phyloP scores from a whole-genome alignment of 2,888 invertebrate species.

The Cephalotes varians region DNA sequence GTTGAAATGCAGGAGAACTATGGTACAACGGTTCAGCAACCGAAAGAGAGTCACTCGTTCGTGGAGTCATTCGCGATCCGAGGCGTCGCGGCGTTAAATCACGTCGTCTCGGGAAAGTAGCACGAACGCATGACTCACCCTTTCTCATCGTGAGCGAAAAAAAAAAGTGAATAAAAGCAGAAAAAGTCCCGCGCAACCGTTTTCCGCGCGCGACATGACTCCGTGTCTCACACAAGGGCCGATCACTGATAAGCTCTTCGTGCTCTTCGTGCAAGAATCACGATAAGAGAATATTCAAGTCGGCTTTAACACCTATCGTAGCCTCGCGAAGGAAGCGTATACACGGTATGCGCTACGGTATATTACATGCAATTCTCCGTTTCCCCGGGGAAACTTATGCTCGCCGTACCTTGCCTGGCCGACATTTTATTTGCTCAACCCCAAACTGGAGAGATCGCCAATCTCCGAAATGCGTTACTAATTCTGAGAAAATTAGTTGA shows the following conservation, averaged over 20 bases:
- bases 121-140: conserved; percentile 26
- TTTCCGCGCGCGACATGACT: conserved; percentile 37
- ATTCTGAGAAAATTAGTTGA: background rate
- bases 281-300: conserved; percentile 63
- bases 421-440: conserved; percentile 61
- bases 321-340: conserved; percentile 36
- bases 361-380: conserved; percentile 52
- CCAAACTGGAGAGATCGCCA: background rate
- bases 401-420: conserved; percentile 8
- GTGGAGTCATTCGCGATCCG: conserved; percentile 37
- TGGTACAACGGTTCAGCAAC: conserved; percentile 33
- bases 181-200: conserved; percentile 7
- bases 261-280: conserved; percentile 67
- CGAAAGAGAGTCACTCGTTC: conserved; percentile 35
- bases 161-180: conserved; percentile 44
- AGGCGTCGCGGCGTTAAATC: conserved; percentile 50
- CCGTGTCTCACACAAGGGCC: conserved; percentile 54
- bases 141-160: conserved; percentile 1
- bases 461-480: conserved; percentile 40
- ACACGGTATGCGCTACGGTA: conserved; percentile 33
- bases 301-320: conserved; percentile 61
- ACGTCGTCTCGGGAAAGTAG: conserved; percentile 18
- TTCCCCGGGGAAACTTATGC: conserved; percentile 8
- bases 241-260: conserved; percentile 64
- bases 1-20: conserved; percentile 34